phyloP scores from a whole-genome alignment of 2,888 invertebrate genomes.

The Zaprionus lineosus region DNA sequence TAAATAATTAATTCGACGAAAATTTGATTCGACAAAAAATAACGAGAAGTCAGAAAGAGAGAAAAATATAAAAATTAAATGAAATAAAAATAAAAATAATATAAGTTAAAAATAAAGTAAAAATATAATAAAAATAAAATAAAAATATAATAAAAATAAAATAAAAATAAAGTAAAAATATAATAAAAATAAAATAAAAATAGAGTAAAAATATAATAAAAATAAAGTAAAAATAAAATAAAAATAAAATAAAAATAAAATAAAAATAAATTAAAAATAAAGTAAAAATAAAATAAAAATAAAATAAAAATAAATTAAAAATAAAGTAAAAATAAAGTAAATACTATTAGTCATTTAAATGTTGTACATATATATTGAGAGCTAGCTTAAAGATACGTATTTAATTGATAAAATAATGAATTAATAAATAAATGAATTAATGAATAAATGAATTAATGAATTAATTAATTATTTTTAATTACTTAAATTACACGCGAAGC shows the following conservation, averaged over 20 bases:
- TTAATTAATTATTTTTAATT: too few relatives aligned
- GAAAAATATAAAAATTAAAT: too few relatives aligned
- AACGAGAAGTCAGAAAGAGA: background rate
- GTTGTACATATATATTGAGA: conserved; percentile 71
- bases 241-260: too few relatives aligned
- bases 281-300: background rate
- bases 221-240: background rate
- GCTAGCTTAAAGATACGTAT: conserved; percentile 56
- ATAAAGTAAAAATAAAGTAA: conserved; percentile 21
- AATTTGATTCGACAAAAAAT: conserved; percentile 2
- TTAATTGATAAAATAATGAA: conserved; percentile 41
- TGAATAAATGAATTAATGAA: too few relatives aligned
- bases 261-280: background rate
- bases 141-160: too few relatives aligned
- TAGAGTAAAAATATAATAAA: conserved; percentile 3
- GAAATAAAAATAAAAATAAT: background rate
- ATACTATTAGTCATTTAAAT: conserved; percentile 69
- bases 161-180: background rate
- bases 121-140: background rate
- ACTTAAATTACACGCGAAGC: conserved; percentile 49
- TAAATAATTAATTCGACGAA: too few relatives aligned
- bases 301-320: conserved; percentile 16
- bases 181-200: background rate
- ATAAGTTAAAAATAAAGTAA: background rate
- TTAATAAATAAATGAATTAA: too few relatives aligned